Base-by-base conservation (phyloP, 2,797 vertebrate species). In the Cryptoprocta ferox region DNA sequence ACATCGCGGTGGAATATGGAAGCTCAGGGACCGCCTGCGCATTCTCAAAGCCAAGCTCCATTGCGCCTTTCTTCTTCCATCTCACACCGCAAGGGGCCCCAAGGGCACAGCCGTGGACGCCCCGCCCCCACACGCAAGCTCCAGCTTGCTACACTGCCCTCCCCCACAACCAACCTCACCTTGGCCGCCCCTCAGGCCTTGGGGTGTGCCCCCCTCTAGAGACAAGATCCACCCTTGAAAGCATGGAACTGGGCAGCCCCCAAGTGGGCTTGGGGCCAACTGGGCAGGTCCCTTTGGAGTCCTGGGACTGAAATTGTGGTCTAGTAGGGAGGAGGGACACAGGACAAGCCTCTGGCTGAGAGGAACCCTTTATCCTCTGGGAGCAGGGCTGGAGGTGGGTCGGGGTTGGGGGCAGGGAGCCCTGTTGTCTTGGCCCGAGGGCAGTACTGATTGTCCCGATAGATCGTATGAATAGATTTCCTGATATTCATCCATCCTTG, bases 401-500 rank as follows among this genome's bases (percentile, higher is more conserved):
- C 24, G 32, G 42, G 18, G 48, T 6, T 4, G 3, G 0, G 8
- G 56, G 53, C 6, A 30, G 71, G 30, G 79, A n/a, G 13, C 32
- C 65, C n/a, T 63, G 59, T 7, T 30, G 12, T 2, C 13, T 59
- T 10, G 9, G 65, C 37, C 66, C 59, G 76, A 79, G 63, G 70
- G 37, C 75, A 59, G 65, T n/a, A 45, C 70, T 75, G 91, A 96
- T 75, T 45, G 80, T 95, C 94, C 84, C 79, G 97, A 96, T 92
- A 97, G 89, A 90, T 9, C 70, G 14, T 14, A 26, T 59, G 42
- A 71, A 68, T 39, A 96, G 96, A 95, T 93, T 86, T 96, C 56
- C 93, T 83, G 96, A 97, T 95, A 96, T 26, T 87, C 95, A 97
- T 94, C 75, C 95, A 95, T 89, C 95, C 93, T 84, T 94, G 92